Conservation (phyloP, 2,888 invertebrate species). For the Epinotia brunnichana region DNA sequence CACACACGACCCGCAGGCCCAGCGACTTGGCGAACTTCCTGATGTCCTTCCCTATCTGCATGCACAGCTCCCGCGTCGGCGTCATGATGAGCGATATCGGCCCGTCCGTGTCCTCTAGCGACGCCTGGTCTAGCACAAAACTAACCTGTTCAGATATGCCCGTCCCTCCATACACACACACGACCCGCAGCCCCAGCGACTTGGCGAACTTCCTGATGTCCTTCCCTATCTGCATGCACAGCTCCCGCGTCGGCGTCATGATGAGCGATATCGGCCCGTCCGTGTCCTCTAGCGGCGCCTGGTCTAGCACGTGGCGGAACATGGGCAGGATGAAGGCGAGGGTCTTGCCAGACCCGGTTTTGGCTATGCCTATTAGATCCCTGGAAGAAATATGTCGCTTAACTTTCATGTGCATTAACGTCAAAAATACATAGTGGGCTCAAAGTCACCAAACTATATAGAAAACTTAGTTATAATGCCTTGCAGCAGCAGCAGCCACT, state of each 20-base stretch:
- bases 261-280: constrained; percentile 99
- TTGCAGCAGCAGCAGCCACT: no score
- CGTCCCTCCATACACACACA: constrained; percentile 99
- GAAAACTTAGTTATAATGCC: no score
- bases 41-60: no score
- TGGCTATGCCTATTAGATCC: constrained; percentile 99
- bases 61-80: no score
- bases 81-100: no score
- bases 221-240: constrained; percentile 99
- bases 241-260: constrained; percentile 98
- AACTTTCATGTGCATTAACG: no score
- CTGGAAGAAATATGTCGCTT: no score
- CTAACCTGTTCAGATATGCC: constrained; percentile 94
- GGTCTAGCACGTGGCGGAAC: constrained; percentile 98
- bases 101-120: no score
- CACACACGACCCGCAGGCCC: no score
- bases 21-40: no score
- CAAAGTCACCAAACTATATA: no score
- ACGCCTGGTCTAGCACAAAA: not conserved
- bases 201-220: constrained; percentile 98
- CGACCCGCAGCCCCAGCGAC: constrained; percentile 91
- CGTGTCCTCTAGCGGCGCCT: constrained; percentile 95
- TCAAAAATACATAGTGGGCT: no score
- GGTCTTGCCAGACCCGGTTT: constrained; percentile 99
- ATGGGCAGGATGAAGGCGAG: constrained; percentile 98